A percentile compares a stretch with the other conserved stretches of the same genome.
These are phyloP conservation scores for Neoniphon sammara DNA, from an alignment of 2,797 vertebrate species.

Conservation along the genomic window DNA sequence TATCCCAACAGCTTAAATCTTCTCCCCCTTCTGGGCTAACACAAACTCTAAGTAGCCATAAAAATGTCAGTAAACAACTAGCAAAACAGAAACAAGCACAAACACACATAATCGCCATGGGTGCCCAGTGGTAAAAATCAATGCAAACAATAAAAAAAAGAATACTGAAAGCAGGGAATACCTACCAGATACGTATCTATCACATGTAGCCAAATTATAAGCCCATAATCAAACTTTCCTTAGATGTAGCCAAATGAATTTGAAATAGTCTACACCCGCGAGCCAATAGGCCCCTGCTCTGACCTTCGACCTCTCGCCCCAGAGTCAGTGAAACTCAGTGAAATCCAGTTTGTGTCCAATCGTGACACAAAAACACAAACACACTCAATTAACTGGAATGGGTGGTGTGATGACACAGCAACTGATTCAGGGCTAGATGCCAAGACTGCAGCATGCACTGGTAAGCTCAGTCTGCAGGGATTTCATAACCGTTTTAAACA, in stretches of 20 bases:
- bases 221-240: slow-evolving; percentile 7
- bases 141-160: too few relatives aligned
- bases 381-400: neutral
- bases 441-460: neutral
- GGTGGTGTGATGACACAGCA: neutral
- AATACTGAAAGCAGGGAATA: too few relatives aligned
- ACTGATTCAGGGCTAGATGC: neutral
- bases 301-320: slow-evolving; percentile 53
- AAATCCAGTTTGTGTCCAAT: slow-evolving; percentile 16
- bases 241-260: slow-evolving; percentile 10
- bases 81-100: too few relatives aligned
- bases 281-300: slow-evolving; percentile 33
- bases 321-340: slow-evolving; percentile 10
- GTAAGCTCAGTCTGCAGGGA: neutral
- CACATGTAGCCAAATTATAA: neutral
- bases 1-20: neutral
- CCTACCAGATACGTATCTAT: too few relatives aligned
- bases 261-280: slow-evolving; percentile 13
- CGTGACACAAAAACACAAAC: neutral
- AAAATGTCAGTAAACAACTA: neutral
- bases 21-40: neutral
- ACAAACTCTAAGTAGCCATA: neutral
- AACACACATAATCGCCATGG: too few relatives aligned
- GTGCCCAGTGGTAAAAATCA: too few relatives aligned
- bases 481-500: neutral